Conservation (phyloP, 1,140 invertebrate species). For the Aphis craccivora region DNA sequence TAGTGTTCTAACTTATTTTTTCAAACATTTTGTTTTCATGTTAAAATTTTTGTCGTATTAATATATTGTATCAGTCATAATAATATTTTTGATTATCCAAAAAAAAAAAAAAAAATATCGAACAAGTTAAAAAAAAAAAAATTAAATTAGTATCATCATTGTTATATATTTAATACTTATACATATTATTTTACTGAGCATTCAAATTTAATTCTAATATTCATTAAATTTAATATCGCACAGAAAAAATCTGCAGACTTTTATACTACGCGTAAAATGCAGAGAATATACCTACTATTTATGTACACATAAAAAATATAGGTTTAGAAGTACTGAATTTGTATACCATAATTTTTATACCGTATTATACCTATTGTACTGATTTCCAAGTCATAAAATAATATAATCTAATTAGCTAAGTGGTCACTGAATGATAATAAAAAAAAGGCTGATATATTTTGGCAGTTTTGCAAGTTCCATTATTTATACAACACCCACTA, state of each 20-base stretch:
- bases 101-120: too few relatives aligned
- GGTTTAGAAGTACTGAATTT: background rate
- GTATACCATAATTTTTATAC: too few relatives aligned
- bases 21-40: background rate
- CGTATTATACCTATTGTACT: background rate
- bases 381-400: background rate
- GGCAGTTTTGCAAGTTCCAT: background rate
- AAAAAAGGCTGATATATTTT: background rate
- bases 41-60: background rate
- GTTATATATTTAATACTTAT: background rate
- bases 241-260: background rate
- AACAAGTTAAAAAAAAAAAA: background rate
- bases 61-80: too few relatives aligned
- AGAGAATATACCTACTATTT: background rate
- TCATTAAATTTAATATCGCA: background rate
- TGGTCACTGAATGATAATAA: constrained; percentile 5
- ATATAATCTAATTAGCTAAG: background rate
- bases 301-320: background rate
- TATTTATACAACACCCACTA: background rate
- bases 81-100: too few relatives aligned
- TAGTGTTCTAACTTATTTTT: background rate
- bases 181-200: background rate
- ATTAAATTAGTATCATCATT: background rate
- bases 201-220: background rate
- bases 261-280: background rate